These are phyloP conservation scores for Forbesichthys agassizii DNA, from an alignment of 2,113 vertebrate genomes.

Conservation along the genomic window DNA sequence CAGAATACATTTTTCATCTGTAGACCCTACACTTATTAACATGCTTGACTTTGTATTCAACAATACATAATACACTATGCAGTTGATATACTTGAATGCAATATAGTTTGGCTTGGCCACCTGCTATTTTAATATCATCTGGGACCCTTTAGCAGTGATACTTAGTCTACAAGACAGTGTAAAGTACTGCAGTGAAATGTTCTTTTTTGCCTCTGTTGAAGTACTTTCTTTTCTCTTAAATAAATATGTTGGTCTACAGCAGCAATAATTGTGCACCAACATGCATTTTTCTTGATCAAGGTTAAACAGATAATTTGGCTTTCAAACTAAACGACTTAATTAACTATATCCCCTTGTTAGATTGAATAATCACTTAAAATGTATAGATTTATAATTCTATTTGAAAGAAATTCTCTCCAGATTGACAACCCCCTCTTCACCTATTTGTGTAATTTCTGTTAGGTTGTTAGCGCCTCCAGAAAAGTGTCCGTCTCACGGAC, in stretches of 20 bases:
- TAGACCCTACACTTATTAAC: background rate
- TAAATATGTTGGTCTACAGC: conserved; percentile 46
- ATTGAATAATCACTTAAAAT: no score
- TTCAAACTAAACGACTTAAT: background rate
- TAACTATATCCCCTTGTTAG: conserved; percentile 5
- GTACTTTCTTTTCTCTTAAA: conserved; percentile 53
- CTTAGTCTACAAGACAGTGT: conserved; percentile 40
- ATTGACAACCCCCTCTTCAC: no score
- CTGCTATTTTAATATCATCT: conserved; percentile 19
- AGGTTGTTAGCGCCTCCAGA: no score
- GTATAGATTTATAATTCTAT: no score
- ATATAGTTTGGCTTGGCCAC: background rate
- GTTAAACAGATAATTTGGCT: no score
- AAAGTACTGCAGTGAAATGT: conserved; percentile 13
- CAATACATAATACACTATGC: background rate
- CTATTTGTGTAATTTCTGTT: no score
- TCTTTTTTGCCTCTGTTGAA: conserved; percentile 17
- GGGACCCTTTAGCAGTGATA: conserved; percentile 37
- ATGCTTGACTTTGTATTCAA: background rate
- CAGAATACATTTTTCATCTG: background rate
- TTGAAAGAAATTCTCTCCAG: no score
- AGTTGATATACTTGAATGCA: background rate
- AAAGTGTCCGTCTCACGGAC: no score
- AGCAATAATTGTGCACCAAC: background rate
- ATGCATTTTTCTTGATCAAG: no score